These are phyloP conservation scores for Hirtodrosophila trivittata DNA, from an alignment of 2,888 invertebrate species.

Conservation along the genomic window DNA sequence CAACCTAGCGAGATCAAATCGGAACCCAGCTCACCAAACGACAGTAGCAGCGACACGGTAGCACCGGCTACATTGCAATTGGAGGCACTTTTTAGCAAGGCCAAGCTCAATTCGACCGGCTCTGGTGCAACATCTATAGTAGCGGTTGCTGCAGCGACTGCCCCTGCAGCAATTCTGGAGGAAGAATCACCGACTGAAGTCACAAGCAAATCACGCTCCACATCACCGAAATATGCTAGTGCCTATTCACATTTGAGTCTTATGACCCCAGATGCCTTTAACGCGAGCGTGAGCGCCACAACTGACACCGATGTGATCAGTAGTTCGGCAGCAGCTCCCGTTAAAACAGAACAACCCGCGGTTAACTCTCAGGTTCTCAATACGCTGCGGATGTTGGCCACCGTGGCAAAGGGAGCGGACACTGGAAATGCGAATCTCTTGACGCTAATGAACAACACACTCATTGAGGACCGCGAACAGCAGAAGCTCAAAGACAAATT, in stretches of 20 bases:
- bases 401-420: conserved; percentile 77
- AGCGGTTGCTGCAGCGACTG: conserved; percentile 66
- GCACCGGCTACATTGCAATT: conserved; percentile 54
- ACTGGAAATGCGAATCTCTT: conserved; percentile 77
- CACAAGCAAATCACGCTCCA: conserved; percentile 61
- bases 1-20: conserved; percentile 57
- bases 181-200: conserved; percentile 39
- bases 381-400: conserved; percentile 83
- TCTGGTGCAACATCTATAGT: conserved; percentile 60
- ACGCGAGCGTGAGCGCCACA: conserved; percentile 81
- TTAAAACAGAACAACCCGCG: conserved; percentile 28
- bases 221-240: conserved; percentile 72
- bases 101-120: conserved; percentile 51
- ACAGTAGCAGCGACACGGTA: conserved; percentile 38
- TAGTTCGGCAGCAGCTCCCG: conserved; percentile 10
- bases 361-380: conserved; percentile 83
- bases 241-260: conserved; percentile 86
- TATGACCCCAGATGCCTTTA: conserved; percentile 95
- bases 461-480: conserved; percentile 83
- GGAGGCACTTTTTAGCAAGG: conserved; percentile 73
- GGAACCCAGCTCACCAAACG: conserved; percentile 50
- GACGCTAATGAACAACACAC: conserved; percentile 82
- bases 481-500: conserved; percentile 81
- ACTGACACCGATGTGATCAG: conserved; percentile 23
- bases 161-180: conserved; percentile 61